Evolutionary conservation across 2,888 invertebrate species (phyloP).

Genomic region (Xestoiulus laeticollis): DNA sequence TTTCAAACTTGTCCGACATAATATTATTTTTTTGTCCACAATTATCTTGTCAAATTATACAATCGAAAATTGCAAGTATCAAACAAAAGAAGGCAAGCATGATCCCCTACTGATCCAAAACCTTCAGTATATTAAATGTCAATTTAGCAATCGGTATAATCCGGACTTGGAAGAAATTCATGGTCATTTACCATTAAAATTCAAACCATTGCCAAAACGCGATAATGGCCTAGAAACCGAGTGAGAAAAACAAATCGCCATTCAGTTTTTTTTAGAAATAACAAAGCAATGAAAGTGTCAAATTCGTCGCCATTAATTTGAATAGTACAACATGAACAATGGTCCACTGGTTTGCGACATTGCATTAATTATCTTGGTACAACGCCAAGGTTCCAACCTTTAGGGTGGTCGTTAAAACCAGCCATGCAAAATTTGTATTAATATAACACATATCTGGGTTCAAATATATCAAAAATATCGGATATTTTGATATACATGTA

Average conservation of each 20-base stretch:
- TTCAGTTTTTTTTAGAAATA: too few species aligned
- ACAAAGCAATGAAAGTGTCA: too few species aligned
- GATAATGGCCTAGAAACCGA: not conserved
- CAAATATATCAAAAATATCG: too few species aligned
- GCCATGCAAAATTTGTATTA: too few species aligned
- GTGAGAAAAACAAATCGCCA: not conserved
- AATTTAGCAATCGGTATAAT: not conserved
- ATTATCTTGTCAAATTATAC: not conserved
- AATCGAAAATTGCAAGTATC: not conserved
- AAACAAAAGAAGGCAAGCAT: not conserved
- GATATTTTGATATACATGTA: too few species aligned
- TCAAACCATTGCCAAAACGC: not conserved
- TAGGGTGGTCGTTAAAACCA: too few species aligned
- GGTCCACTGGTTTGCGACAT: too few species aligned
- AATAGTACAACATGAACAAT: too few species aligned
- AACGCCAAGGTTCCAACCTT: too few species aligned
- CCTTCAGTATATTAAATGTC: not conserved
- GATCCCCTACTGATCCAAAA: not conserved
- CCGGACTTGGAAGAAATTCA: not conserved
- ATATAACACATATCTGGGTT: too few species aligned
- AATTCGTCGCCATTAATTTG: too few species aligned
- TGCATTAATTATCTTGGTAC: too few species aligned
- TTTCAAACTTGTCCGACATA: not conserved
- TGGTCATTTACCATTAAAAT: not conserved
- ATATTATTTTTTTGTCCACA: not conserved